These are phyloP conservation scores for Acleris cristana DNA, from an alignment of 2,888 invertebrate genomes.

Conservation along the genomic window DNA sequence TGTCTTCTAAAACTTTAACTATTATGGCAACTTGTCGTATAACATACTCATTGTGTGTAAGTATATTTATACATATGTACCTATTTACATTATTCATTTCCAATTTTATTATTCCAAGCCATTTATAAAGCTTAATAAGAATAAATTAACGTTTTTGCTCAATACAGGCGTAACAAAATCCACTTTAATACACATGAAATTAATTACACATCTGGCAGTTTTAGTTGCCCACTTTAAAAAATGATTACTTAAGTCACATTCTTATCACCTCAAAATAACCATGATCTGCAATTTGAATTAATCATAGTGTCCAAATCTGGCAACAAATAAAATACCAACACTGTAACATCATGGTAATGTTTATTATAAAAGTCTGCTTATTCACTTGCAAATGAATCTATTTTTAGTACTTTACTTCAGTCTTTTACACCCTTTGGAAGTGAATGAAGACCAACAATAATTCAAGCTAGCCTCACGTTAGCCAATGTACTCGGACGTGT, in stretches of 20 bases:
- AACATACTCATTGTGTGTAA: conserved; percentile 49
- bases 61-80: conserved; percentile 37
- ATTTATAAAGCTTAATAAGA: no score
- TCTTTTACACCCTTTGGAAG: conserved; percentile 63
- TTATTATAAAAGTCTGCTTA: no score
- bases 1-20: conserved; percentile 49
- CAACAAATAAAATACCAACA: no score
- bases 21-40: conserved; percentile 68
- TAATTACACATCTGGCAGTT: conserved; percentile 15
- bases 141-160: no score
- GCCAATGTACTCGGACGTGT: not conserved
- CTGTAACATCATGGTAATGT: no score
- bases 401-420: conserved; percentile 57
- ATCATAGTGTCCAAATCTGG: no score
- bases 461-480: not conserved
- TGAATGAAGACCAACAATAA: conserved; percentile 37
- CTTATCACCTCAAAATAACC: no score
- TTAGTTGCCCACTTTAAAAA: not conserved
- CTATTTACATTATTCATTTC: conserved; percentile 43
- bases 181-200: not conserved
- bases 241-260: not conserved
- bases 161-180: not conserved
- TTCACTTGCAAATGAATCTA: conserved; percentile 18
- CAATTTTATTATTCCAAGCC: conserved; percentile 4
- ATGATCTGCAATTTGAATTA: no score